phyloP scores from a whole-genome alignment of 2,113 vertebrate species.

The Aphyosemion australe region DNA sequence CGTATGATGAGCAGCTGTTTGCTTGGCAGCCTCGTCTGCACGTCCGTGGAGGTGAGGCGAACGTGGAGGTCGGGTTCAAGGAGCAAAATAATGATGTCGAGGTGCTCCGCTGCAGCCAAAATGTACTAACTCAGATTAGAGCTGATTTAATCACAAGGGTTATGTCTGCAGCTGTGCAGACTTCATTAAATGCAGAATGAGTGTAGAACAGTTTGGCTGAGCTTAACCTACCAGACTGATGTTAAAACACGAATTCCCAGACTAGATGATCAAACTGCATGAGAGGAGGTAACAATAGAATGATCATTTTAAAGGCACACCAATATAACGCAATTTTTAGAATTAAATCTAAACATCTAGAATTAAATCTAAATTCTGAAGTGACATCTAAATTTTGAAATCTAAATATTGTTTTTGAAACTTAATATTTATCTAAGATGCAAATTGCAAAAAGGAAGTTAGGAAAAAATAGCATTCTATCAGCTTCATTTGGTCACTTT shows the following conservation, averaged over 20 bases:
- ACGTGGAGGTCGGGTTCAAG: conserved; percentile 56
- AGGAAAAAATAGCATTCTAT: no score
- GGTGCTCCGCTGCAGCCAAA: conserved; percentile 72
- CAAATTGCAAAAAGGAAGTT: no score
- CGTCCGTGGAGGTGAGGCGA: conserved; percentile 29
- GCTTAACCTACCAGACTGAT: neutral
- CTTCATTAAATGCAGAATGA: conserved; percentile 72
- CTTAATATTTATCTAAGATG: no score
- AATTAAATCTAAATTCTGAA: no score
- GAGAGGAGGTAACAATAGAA: neutral
- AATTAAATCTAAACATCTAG: no score
- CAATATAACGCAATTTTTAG: no score
- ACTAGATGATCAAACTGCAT: no score
- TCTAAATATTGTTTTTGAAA: no score
- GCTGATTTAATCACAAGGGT: conserved; percentile 75
- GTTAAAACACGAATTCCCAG: neutral
- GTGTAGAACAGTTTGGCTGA: conserved; percentile 56
- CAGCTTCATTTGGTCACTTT: no score
- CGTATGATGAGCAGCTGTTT: conserved; percentile 66
- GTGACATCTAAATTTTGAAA: no score
- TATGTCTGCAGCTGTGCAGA: conserved; percentile 65
- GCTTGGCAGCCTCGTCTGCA: conserved; percentile 15
- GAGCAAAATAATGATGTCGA: conserved; percentile 68
- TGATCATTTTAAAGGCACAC: neutral
- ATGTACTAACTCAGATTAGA: conserved; percentile 71